Base-by-base conservation (phyloP, 2,888 invertebrate species). In the Drosophila mercatorum region DNA sequence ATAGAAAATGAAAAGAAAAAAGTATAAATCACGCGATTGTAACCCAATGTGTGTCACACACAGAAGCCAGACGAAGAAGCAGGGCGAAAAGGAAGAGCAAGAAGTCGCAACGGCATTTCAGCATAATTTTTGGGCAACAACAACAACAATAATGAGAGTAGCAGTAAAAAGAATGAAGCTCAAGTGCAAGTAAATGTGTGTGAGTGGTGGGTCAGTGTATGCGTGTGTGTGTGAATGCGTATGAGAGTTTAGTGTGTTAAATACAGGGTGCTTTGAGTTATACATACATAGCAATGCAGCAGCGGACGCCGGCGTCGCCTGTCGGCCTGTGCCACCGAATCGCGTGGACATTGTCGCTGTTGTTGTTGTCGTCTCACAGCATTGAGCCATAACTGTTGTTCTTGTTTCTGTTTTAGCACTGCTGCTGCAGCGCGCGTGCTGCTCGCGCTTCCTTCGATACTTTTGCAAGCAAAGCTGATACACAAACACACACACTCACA, bases 361-460 rank as follows among this genome's bases (percentile, higher is more conserved):
- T 36, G 75, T 60, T 31, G 67, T 53, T 53, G 80, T 63, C 66
- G 80, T 76, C 55, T 79, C 80, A 59, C 74, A 80, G 60, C 81
- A 77, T 66, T 82, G 82, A 46, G 82, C 74, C 82, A 82, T 81
- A 49, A 53, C 49, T 61, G 12, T 31, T 46, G 36, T 38, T 55
- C 31, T 43, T 51, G 36, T 11, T 56, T 44, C 43, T 46, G 14
- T 22, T 52, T 53, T 31, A 51, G 53, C 26, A 40, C 40, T 46
- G 31, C 17, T 53, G 11, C 26, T 64, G 46, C 43, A 56, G 58
- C 56, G 68, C 38, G 62, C 17, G 14, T 58, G 47, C 53, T 31
- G 26, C 31, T 61, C 10, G n/a, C 12, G 44, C 11, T 68, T 67
- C 61, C 68, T 51, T 68, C 43, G 7, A 12, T 56, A 43, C 8